These are phyloP conservation scores for Petrolisthes cinctipes DNA, from an alignment of 2,888 invertebrate species.

Conservation along the genomic window DNA sequence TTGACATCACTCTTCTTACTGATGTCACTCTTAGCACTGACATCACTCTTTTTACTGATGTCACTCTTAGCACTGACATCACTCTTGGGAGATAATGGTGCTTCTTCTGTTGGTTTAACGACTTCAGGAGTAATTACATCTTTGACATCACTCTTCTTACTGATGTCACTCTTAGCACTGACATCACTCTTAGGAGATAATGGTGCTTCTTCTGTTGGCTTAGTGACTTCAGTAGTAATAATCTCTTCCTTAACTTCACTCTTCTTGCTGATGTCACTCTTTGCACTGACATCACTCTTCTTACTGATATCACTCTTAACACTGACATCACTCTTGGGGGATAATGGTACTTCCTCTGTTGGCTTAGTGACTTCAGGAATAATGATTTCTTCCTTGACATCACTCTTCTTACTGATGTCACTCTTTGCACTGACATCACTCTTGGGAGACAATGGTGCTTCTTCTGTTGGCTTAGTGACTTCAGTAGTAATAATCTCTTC, in stretches of 20 bases:
- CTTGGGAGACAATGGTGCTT: no score
- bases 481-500: conserved; percentile 7
- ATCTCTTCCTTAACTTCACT: conserved; percentile 18
- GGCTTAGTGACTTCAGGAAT: not conserved
- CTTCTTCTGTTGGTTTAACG: conserved; percentile 24
- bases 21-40: conserved; percentile 29
- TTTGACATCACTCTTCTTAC: conserved; percentile 12
- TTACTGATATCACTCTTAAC: not conserved
- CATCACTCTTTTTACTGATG: not conserved
- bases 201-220: conserved; percentile 17
- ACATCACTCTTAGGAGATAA: conserved; percentile 33
- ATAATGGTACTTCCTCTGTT: conserved; percentile 9
- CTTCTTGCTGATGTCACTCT: conserved; percentile 35
- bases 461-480: not conserved
- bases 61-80: no score
- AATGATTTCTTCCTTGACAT: not conserved
- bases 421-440: not conserved
- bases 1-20: not conserved
- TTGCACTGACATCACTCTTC: conserved; percentile 8
- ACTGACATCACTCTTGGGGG: conserved; percentile 33
- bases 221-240: not conserved
- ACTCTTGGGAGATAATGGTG: conserved; percentile 36
- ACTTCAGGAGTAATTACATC: conserved; percentile 1
- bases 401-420: not conserved
- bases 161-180: conserved; percentile 18